Evolutionary conservation across 2,888 invertebrate genomes (phyloP).

Genomic region (Uloborus plumipes): DNA sequence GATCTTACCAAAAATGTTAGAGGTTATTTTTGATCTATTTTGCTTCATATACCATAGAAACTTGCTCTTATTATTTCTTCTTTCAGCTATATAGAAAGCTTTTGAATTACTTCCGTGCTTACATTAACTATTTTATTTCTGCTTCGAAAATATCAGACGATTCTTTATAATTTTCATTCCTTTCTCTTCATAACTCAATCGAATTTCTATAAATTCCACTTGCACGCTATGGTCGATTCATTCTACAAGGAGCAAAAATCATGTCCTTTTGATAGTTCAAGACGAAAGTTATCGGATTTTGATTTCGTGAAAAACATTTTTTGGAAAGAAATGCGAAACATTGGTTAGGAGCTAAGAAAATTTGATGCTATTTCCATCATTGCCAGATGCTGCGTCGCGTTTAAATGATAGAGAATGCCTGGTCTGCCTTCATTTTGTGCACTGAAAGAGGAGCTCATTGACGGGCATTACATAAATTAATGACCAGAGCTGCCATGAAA

Average conservation of each 20-base stretch:
- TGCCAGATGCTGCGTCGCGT: slow-evolving; percentile 21
- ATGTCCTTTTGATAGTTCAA: slow-evolving; percentile 36
- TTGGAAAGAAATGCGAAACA: slow-evolving; percentile 38
- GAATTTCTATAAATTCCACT: slow-evolving; percentile 51
- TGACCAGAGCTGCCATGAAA: no score
- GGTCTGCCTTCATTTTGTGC: no score
- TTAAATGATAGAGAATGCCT: slow-evolving; percentile 4
- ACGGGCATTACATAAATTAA: no score
- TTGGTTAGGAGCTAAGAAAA: slow-evolving; percentile 27
- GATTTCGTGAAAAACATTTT: slow-evolving; percentile 36
- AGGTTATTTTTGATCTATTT: no score
- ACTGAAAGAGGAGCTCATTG: no score
- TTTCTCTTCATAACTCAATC: slow-evolving; percentile 45
- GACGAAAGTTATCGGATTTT: slow-evolving; percentile 59
- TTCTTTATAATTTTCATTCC: slow-evolving; percentile 28
- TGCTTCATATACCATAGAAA: no score
- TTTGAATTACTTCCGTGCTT: no score
- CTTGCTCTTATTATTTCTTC: no score
- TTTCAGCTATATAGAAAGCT: no score
- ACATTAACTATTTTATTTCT: no score
- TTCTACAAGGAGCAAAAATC: slow-evolving; percentile 34
- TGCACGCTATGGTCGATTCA: slow-evolving; percentile 41
- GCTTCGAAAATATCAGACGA: slow-evolving; percentile 6
- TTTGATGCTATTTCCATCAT: slow-evolving; percentile 31
- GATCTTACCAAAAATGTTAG: no score